Percentiles rank a stretch among this genome's conserved stretches.
Conservation (phyloP, 2,888 invertebrate species). For the Pristionchus arcanus region DNA sequence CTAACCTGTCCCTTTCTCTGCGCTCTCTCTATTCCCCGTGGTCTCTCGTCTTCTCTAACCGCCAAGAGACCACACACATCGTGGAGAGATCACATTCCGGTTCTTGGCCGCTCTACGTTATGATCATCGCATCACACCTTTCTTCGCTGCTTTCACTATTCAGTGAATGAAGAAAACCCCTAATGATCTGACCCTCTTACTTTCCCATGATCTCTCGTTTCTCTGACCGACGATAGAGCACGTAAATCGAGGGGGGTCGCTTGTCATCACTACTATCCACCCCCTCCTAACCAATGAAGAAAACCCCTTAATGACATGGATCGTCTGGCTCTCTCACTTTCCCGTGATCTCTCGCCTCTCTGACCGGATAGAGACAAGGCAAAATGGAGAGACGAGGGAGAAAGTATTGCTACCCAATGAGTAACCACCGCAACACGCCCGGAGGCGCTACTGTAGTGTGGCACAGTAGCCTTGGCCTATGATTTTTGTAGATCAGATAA, state of each 20-base stretch:
- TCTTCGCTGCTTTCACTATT: constrained; percentile 20
- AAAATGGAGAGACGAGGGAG: too few species aligned
- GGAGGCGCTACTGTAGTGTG: background rate
- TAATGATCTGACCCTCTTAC: background rate
- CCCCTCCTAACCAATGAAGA: too few species aligned
- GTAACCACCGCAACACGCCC: constrained; percentile 1
- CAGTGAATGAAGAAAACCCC: too few species aligned
- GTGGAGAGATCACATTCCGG: background rate
- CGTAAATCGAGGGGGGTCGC: too few species aligned
- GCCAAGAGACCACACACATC: background rate
- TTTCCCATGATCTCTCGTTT: too few species aligned
- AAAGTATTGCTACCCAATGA: background rate
- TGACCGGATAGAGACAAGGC: too few species aligned
- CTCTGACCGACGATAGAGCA: too few species aligned
- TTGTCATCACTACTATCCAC: too few species aligned
- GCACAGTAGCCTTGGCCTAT: background rate
- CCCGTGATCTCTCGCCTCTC: too few species aligned
- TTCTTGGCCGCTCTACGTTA: constrained; percentile 17
- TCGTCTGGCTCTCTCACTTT: background rate
- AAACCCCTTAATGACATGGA: background rate
- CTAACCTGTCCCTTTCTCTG: background rate
- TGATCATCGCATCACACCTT: constrained; percentile 36
- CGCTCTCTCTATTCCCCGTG: background rate
- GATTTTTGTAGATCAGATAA: background rate
- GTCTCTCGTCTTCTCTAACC: constrained; percentile 12